These are phyloP conservation scores for Mythimna lalbum DNA, from an alignment of 2,888 invertebrate genomes.

Conservation along the genomic window DNA sequence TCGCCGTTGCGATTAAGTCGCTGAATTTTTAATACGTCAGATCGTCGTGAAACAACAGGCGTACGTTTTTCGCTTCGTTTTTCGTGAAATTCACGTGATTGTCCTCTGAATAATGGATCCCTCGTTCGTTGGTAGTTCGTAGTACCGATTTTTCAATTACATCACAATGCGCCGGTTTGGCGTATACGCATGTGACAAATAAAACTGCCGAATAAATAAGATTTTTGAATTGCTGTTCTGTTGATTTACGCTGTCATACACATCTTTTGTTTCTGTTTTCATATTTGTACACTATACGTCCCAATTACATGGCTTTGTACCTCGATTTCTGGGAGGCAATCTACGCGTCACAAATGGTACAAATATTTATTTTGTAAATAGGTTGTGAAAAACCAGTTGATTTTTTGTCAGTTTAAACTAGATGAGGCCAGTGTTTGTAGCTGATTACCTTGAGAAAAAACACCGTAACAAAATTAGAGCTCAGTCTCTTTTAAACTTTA, in stretches of 20 bases:
- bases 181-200: slow-evolving; percentile 61
- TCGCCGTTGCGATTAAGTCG: slow-evolving; percentile 83
- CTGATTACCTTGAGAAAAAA: too few species aligned
- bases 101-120: slow-evolving; percentile 86
- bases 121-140: slow-evolving; percentile 79
- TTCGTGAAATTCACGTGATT: slow-evolving; percentile 87
- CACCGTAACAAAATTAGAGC: too few species aligned
- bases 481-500: too few species aligned
- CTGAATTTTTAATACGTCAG: slow-evolving; percentile 85
- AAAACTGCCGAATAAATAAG: slow-evolving; percentile 53
- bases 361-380: too few species aligned
- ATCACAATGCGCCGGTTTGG: slow-evolving; percentile 78
- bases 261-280: slow-evolving; percentile 48
- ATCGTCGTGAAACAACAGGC: slow-evolving; percentile 85
- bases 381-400: too few species aligned
- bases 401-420: too few species aligned
- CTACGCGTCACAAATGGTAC: too few species aligned
- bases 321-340: too few species aligned
- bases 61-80: slow-evolving; percentile 86
- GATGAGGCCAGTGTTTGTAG: too few species aligned
- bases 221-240: slow-evolving; percentile 43
- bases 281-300: slow-evolving; percentile 1
- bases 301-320: background rate
- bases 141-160: slow-evolving; percentile 88
- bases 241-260: slow-evolving; percentile 35